phyloP scores from a whole-genome alignment of 1,140 invertebrate genomes.

The Polypedilum pembai region DNA sequence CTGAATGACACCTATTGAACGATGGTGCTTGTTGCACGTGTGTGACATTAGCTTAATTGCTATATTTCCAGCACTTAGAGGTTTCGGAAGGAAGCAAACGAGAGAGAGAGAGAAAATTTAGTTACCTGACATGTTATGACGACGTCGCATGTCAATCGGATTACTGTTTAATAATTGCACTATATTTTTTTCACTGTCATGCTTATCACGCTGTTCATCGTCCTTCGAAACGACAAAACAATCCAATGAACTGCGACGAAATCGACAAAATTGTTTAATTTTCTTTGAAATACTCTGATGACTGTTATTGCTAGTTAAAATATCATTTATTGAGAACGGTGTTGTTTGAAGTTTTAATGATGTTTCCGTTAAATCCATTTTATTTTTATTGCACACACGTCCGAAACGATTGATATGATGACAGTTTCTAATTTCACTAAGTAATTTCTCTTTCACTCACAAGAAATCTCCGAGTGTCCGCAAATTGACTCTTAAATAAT shows the following conservation, averaged over 20 bases:
- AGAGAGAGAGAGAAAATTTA: neutral
- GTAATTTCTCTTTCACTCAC: neutral
- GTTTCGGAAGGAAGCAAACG: neutral
- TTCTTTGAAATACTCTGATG: slow-evolving; percentile 34
- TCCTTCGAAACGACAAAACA: slow-evolving; percentile 25
- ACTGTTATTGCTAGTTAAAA: slow-evolving; percentile 51
- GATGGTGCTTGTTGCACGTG: neutral
- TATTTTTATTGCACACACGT: neutral
- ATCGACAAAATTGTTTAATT: slow-evolving; percentile 37
- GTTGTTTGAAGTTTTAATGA: slow-evolving; percentile 42
- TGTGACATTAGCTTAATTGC: neutral
- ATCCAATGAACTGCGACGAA: slow-evolving; percentile 32
- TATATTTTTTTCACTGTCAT: neutral
- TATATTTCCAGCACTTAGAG: neutral
- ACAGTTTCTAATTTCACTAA: slow-evolving; percentile 13
- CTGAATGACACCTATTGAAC: slow-evolving; percentile 9
- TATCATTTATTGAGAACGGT: slow-evolving; percentile 70
- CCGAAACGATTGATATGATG: slow-evolving; percentile 8
- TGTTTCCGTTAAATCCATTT: slow-evolving; percentile 13
- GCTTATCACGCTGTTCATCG: neutral
- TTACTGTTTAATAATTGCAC: slow-evolving; percentile 37
- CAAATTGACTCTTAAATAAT: slow-evolving; percentile 18
- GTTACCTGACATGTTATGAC: slow-evolving; percentile 43
- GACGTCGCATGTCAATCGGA: slow-evolving; percentile 42
- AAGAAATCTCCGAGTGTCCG: neutral